Evolutionary conservation across 2,797 vertebrate genomes (phyloP).

Genomic region (Eupleurogrammus muticus): DNA sequence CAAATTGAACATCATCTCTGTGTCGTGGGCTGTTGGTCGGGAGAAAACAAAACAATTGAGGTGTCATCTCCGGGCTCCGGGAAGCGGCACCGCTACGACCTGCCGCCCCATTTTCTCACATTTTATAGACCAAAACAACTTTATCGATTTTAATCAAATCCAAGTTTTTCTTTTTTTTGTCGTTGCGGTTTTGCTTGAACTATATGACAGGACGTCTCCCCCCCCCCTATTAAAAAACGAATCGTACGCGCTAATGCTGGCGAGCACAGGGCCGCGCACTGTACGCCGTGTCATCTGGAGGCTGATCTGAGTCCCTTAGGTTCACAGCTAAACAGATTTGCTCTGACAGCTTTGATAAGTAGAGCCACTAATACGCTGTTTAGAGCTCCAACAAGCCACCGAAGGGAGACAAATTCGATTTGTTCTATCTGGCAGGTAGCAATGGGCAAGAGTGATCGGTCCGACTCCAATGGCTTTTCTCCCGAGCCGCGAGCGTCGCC

Average conservation of each 20-base stretch:
- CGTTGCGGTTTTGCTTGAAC: slow-evolving; percentile 3
- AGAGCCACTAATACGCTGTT: slow-evolving; percentile 83
- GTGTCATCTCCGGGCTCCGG: too few relatives aligned
- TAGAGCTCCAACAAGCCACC: slow-evolving; percentile 81
- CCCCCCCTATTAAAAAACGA: slow-evolving; percentile 2
- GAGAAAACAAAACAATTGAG: too few relatives aligned
- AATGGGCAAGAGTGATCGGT: slow-evolving; percentile 74
- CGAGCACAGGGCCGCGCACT: neutral
- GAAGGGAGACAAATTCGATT: slow-evolving; percentile 87
- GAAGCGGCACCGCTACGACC: too few relatives aligned
- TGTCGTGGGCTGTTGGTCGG: too few relatives aligned
- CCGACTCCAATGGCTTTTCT: slow-evolving; percentile 71
- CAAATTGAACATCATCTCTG: too few relatives aligned
- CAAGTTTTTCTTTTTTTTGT: too few relatives aligned
- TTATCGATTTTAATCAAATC: too few relatives aligned
- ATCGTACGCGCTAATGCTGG: slow-evolving; percentile 19
- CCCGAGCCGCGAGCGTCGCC: slow-evolving; percentile 73
- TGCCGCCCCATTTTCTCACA: too few relatives aligned
- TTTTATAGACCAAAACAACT: too few relatives aligned
- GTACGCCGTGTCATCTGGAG: slow-evolving; percentile 53
- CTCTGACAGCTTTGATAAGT: slow-evolving; percentile 86
- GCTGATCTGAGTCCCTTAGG: slow-evolving; percentile 62
- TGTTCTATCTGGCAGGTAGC: slow-evolving; percentile 84
- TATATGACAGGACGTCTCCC: neutral
- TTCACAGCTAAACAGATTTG: slow-evolving; percentile 79